Evolutionary conservation across 2,113 vertebrate species (phyloP).

Genomic region (Geothlypis trichas): DNA sequence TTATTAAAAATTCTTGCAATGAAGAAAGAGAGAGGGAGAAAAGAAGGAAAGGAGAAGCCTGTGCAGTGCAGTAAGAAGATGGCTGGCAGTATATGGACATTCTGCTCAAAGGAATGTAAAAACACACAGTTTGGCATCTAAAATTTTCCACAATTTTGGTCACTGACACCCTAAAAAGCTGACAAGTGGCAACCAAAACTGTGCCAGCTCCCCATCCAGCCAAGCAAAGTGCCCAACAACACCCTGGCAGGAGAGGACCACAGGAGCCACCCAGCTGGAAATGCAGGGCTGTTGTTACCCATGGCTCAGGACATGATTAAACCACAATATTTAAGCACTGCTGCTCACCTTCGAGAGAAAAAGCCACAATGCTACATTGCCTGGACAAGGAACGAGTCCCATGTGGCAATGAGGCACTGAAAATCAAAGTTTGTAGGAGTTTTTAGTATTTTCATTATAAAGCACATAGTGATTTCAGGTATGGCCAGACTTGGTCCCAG

Average conservation of each 20-base stretch:
- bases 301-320: neutral
- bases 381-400: neutral
- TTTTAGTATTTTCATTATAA: neutral
- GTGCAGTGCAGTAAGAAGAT: neutral
- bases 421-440: neutral
- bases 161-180: neutral
- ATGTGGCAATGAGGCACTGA: neutral
- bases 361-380: neutral
- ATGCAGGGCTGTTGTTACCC: neutral
- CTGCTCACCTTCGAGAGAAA: neutral
- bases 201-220: neutral
- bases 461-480: neutral
- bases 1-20: neutral
- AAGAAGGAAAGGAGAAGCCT: neutral
- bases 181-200: neutral
- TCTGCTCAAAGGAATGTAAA: neutral
- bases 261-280: neutral
- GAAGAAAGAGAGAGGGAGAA: neutral
- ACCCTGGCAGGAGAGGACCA: neutral
- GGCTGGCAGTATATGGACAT: neutral
- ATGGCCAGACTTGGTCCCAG: neutral
- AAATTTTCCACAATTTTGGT: neutral
- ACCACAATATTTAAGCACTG: neutral
- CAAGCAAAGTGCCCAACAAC: rapidly evolving
- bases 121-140: neutral